A percentile compares a stretch with the other conserved stretches of the same genome.
Evolutionary conservation across 64 coral and sea anemone genomes (phyloP).

Genomic region (Acropora yongei): DNA sequence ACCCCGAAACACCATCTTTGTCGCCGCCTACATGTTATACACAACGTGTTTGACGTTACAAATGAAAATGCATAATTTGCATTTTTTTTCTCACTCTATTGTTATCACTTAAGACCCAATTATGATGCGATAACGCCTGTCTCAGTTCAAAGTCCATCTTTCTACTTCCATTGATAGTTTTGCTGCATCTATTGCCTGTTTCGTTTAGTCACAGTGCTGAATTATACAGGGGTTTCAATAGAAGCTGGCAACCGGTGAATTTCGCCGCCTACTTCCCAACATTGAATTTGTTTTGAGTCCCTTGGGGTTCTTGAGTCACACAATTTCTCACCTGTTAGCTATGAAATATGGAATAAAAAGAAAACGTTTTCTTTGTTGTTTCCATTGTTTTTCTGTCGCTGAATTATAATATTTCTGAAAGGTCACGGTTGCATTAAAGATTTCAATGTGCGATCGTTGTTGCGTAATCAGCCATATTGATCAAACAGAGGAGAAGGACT

Average conservation of each 20-base stretch:
- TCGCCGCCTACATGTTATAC: too few relatives aligned
- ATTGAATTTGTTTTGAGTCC: conserved; percentile 59
- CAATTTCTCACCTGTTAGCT: conserved; percentile 56
- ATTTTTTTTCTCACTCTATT: too few relatives aligned
- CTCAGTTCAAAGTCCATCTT: too few relatives aligned
- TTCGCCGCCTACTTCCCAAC: conserved; percentile 37
- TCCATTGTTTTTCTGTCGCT: conserved; percentile 55
- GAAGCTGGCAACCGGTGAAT: conserved; percentile 53
- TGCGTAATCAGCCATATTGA: conserved; percentile 37
- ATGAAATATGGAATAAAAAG: conserved; percentile 69
- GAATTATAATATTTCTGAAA: conserved; percentile 57
- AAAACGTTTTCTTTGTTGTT: conserved; percentile 65
- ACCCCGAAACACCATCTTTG: too few relatives aligned
- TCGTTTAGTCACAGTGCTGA: too few relatives aligned
- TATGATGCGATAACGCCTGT: too few relatives aligned
- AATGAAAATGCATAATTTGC: too few relatives aligned
- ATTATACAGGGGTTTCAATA: conserved; percentile 49
- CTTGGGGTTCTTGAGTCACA: conserved; percentile 64
- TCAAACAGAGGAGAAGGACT: conserved; percentile 64
- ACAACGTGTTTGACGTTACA: too few relatives aligned
- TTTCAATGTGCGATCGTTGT: conserved; percentile 32
- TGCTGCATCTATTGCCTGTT: too few relatives aligned
- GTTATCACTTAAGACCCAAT: too few relatives aligned
- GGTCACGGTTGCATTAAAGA: conserved; percentile 46
- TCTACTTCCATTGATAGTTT: too few relatives aligned